These are phyloP conservation scores for Brachynemurus nebulosus DNA, from an alignment of 2,888 invertebrate genomes.

Conservation along the genomic window DNA sequence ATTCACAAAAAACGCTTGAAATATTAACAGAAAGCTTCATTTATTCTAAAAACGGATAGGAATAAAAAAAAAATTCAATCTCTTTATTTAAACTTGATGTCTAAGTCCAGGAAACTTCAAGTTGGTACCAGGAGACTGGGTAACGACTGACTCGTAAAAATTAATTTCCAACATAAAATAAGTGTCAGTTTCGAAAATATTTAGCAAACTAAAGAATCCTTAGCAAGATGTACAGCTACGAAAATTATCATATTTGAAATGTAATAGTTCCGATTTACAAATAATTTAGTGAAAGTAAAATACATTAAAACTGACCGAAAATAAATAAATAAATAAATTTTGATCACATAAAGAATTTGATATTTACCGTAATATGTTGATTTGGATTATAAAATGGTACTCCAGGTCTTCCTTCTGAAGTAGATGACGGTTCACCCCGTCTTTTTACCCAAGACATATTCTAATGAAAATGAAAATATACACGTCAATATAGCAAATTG, in stretches of 20 bases:
- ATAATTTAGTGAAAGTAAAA: not conserved
- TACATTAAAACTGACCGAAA: not conserved
- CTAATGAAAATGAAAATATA: not conserved
- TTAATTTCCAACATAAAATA: too few species aligned
- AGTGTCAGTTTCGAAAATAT: too few species aligned
- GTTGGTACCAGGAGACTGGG: too few species aligned
- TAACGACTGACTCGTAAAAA: too few species aligned
- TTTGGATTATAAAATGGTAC: constrained; percentile 31
- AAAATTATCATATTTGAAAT: too few species aligned
- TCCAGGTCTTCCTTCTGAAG: constrained; percentile 19
- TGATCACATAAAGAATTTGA: not conserved
- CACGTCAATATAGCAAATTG: not conserved
- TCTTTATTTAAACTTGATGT: too few species aligned
- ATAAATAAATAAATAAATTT: not conserved
- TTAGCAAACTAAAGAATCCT: not conserved
- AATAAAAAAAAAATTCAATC: too few species aligned
- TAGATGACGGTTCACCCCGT: constrained; percentile 25
- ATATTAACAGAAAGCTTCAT: too few species aligned
- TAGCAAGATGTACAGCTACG: not conserved
- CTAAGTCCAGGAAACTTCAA: too few species aligned
- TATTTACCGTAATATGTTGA: constrained; percentile 26
- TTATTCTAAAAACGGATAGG: too few species aligned
- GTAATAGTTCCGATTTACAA: not conserved
- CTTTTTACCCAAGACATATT: constrained; percentile 31
- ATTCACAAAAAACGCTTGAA: too few species aligned